Percentiles rank a stretch among this genome's conserved stretches.
These are phyloP conservation scores for Atherinomorus stipes DNA, from an alignment of 2,113 vertebrate species.

Conservation along the genomic window DNA sequence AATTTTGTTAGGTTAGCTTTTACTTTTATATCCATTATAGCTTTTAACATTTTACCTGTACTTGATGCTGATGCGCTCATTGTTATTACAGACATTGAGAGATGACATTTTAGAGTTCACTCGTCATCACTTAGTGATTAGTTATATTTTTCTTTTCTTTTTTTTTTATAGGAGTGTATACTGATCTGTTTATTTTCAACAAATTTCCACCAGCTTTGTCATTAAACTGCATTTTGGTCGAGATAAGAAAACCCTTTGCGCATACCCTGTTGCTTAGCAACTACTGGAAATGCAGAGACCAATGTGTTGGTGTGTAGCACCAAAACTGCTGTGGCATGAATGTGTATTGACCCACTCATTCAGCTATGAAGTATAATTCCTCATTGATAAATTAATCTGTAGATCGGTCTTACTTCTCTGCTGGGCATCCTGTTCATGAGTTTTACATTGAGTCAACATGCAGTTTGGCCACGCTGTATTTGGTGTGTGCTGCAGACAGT, in stretches of 20 bases:
- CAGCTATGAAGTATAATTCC: slow-evolving; percentile 48
- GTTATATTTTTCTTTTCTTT: background rate
- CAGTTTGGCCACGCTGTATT: slow-evolving; percentile 14
- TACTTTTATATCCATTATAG: background rate
- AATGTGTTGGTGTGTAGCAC: slow-evolving; percentile 41
- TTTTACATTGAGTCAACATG: slow-evolving; percentile 19
- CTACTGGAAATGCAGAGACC: slow-evolving; percentile 51
- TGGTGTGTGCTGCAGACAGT: background rate
- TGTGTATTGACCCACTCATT: slow-evolving; percentile 58
- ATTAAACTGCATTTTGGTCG: slow-evolving; percentile 40
- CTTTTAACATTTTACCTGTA: background rate
- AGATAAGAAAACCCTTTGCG: slow-evolving; percentile 36
- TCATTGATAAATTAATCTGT: slow-evolving; percentile 45
- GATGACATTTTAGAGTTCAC: slow-evolving; percentile 1
- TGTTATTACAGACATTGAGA: background rate
- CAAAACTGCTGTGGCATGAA: slow-evolving; percentile 61
- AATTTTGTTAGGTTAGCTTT: background rate
- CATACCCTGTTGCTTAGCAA: slow-evolving; percentile 75
- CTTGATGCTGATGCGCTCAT: background rate
- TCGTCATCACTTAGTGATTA: background rate
- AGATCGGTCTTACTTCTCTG: slow-evolving; percentile 19
- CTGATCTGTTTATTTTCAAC: background rate
- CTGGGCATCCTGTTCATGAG: slow-evolving; percentile 7
- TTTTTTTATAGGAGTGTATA: background rate
- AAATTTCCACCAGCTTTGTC: slow-evolving; percentile 43